These are phyloP conservation scores for Lipophrys pholis DNA, from an alignment of 2,113 vertebrate genomes.

Conservation along the genomic window DNA sequence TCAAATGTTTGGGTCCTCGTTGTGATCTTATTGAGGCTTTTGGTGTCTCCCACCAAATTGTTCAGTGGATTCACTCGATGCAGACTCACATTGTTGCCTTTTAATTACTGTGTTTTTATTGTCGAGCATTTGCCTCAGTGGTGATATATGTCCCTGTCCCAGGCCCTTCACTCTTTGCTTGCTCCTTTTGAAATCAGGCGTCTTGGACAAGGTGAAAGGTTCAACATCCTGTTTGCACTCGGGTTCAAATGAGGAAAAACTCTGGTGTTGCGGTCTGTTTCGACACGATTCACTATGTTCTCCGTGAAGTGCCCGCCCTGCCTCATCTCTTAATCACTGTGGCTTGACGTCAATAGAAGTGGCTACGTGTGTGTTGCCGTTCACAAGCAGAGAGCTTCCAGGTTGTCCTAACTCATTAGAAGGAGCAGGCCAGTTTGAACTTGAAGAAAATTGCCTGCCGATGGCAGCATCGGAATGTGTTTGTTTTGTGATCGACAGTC, in stretches of 20 bases:
- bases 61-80: too few species aligned
- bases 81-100: background rate
- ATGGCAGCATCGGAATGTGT: background rate
- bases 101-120: background rate
- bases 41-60: too few species aligned
- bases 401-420: conserved; percentile 22
- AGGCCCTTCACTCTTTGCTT: background rate
- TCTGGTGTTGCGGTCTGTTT: conserved; percentile 7
- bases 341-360: conserved; percentile 74
- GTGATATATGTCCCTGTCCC: background rate
- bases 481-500: background rate
- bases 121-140: background rate
- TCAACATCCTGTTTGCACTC: background rate
- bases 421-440: conserved; percentile 30
- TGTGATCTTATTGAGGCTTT: too few species aligned
- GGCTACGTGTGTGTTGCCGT: conserved; percentile 44
- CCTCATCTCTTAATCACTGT: conserved; percentile 72
- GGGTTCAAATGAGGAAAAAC: background rate
- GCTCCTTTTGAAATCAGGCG: too few species aligned
- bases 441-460: conserved; percentile 19
- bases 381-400: conserved; percentile 28
- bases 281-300: conserved; percentile 20
- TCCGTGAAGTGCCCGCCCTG: conserved; percentile 31
- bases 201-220: background rate
- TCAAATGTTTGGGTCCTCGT: background rate